These are phyloP conservation scores for Spongilla lacustris DNA, from an alignment of 37 sponge, comb jelly and placozoan species.

Conservation along the genomic window DNA sequence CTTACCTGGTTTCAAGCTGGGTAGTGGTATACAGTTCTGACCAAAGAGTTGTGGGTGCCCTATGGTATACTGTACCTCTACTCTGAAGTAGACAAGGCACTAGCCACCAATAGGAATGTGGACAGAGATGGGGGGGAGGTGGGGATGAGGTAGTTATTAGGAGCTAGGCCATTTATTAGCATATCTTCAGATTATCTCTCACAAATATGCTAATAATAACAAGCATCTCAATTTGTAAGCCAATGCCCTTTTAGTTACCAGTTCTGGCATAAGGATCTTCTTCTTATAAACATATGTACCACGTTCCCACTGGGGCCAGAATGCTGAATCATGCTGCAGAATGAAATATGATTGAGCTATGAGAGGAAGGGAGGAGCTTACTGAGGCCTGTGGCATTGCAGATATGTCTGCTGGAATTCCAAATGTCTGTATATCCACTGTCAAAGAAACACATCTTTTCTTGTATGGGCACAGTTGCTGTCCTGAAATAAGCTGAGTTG, in stretches of 20 bases:
- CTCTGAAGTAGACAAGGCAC: slow-evolving; percentile 71
- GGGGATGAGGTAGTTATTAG: neutral
- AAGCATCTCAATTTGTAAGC: neutral
- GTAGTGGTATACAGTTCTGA: slow-evolving; percentile 72
- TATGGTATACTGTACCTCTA: slow-evolving; percentile 20
- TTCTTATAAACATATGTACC: slow-evolving; percentile 12
- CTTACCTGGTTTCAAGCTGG: slow-evolving; percentile 56
- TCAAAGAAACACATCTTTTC: slow-evolving; percentile 30
- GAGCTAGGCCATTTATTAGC: neutral
- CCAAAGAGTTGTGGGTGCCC: slow-evolving; percentile 47
- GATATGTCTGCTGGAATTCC: slow-evolving; percentile 53
- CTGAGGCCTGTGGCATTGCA: slow-evolving; percentile 14
- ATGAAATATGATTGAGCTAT: neutral
- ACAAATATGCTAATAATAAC: too few relatives aligned
- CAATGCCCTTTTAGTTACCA: neutral
- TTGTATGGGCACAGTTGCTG: slow-evolving; percentile 46
- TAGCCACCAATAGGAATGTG: neutral
- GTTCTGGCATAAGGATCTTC: slow-evolving; percentile 53
- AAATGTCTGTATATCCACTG: slow-evolving; percentile 51
- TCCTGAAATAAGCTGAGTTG: slow-evolving; percentile 61
- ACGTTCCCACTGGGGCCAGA: slow-evolving; percentile 51
- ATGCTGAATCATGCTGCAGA: neutral
- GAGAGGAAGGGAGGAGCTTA: neutral
- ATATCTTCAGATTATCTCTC: too few relatives aligned
- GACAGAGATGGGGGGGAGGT: neutral